Conservation (phyloP, 2,113 vertebrate genomes). For the Colossoma macropomum region DNA sequence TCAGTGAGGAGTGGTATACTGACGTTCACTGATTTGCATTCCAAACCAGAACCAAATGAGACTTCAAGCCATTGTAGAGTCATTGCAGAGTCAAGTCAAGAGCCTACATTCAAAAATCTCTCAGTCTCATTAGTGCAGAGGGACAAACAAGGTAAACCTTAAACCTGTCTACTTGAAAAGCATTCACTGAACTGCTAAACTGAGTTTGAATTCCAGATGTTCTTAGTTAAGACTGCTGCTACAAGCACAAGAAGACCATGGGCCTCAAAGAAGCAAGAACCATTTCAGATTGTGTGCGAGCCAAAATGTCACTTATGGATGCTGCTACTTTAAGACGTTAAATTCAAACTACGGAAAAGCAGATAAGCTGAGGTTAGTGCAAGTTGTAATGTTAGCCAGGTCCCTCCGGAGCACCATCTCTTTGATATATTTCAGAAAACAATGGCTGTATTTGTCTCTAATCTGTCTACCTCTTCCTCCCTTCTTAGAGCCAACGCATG, state of each 20-base stretch:
- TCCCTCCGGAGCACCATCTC: background rate
- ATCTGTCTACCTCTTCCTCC: background rate
- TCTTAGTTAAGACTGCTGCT: background rate
- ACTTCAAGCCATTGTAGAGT: constrained; percentile 7
- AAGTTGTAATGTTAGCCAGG: background rate
- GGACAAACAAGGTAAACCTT: background rate
- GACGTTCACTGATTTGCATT: constrained; percentile 42
- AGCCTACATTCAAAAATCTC: background rate
- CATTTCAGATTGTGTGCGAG: background rate
- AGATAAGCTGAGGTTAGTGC: too few relatives aligned
- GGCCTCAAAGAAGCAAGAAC: background rate
- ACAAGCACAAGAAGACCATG: background rate
- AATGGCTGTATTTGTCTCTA: background rate
- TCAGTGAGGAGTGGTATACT: background rate
- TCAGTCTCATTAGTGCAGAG: background rate
- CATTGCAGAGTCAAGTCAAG: too few relatives aligned
- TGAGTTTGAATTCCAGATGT: background rate
- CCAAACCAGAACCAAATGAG: constrained; percentile 55
- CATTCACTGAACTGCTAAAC: background rate
- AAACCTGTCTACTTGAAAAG: background rate
- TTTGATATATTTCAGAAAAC: background rate
- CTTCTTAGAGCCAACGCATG: background rate
- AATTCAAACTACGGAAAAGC: too few relatives aligned
- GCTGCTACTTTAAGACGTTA: too few relatives aligned
- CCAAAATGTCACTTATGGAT: background rate